Evolutionary conservation across 2,113 vertebrate genomes (phyloP).

Genomic region (Seriola quinqueradiata): DNA sequence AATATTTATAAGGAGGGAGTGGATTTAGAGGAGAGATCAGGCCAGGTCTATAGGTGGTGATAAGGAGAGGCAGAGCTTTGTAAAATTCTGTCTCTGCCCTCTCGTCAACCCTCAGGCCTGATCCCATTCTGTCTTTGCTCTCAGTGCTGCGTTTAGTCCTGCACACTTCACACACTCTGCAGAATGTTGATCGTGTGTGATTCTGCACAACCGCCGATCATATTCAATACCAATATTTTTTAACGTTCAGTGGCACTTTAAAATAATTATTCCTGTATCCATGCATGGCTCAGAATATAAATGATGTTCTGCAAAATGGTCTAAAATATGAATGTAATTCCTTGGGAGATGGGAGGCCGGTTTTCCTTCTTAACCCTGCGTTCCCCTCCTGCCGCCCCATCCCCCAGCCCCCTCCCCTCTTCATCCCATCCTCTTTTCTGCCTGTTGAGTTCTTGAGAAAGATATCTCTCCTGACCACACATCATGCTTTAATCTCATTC

Average conservation of each 20-base stretch:
- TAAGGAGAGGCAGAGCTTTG: neutral
- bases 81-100: neutral
- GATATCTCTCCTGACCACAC: slow-evolving; percentile 65
- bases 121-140: neutral
- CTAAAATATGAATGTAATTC: neutral
- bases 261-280: neutral
- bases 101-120: neutral
- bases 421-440: slow-evolving; percentile 64
- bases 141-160: neutral
- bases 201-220: neutral
- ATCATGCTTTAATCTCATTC: slow-evolving; percentile 63
- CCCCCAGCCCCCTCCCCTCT: slow-evolving; percentile 26
- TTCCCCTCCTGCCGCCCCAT: neutral
- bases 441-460: slow-evolving; percentile 59
- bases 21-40: slow-evolving; percentile 5
- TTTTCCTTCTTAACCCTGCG: neutral
- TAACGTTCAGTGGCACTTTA: neutral
- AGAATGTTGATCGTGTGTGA: neutral
- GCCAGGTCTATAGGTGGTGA: neutral
- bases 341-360: neutral
- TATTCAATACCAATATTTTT: slow-evolving; percentile 2
- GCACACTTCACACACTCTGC: neutral
- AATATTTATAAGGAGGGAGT: neutral
- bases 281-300: neutral
- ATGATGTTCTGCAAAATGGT: neutral